Evolutionary conservation across 2,113 vertebrate genomes (phyloP).

Genomic region (Etia nguti): DNA sequence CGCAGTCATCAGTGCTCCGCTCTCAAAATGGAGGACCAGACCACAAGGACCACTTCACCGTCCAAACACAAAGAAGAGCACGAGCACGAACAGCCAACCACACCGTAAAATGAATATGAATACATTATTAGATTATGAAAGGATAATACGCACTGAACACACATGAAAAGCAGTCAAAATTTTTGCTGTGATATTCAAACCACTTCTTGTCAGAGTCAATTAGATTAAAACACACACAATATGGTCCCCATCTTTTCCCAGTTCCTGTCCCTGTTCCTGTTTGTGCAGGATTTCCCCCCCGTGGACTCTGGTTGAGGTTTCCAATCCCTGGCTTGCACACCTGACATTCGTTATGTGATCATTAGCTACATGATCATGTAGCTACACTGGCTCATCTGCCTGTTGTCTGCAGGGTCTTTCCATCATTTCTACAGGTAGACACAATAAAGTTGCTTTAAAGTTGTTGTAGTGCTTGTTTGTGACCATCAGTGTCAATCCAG

Average conservation of each 20-base stretch:
- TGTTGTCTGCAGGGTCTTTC: neutral
- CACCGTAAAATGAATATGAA: neutral
- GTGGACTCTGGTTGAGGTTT: neutral
- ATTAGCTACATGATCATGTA: neutral
- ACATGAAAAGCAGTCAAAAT: neutral
- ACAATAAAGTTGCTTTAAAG: neutral
- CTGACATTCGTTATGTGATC: neutral
- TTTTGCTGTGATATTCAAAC: neutral
- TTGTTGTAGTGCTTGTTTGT: neutral
- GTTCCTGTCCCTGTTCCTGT: neutral
- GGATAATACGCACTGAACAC: neutral
- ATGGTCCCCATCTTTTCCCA: neutral
- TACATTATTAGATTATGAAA: neutral
- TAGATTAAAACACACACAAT: neutral
- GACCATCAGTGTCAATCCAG: neutral
- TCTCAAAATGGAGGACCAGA: constrained; percentile 5
- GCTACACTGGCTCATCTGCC: neutral
- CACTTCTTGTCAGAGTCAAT: neutral
- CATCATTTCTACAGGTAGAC: neutral
- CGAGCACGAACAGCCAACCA: neutral
- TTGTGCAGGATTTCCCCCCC: neutral
- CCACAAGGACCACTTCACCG: neutral
- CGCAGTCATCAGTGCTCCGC: constrained; percentile 4
- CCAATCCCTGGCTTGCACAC: neutral
- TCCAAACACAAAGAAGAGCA: neutral